Base-by-base conservation (phyloP, 2,888 invertebrate species). In the Polyommatus icarus region DNA sequence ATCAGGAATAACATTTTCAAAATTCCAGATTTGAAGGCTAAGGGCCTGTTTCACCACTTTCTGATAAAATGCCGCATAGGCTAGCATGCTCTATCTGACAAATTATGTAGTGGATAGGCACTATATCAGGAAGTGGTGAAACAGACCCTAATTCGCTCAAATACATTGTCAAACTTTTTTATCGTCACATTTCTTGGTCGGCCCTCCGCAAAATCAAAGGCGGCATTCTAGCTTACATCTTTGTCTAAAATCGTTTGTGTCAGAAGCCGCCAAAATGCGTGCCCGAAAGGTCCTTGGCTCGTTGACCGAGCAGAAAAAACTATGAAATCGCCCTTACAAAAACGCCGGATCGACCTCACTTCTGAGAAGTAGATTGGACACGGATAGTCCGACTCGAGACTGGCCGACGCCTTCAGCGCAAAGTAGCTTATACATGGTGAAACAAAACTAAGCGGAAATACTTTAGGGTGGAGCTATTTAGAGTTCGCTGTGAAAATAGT, bases 311-410 rank as follows among this genome's bases (percentile, higher is more conserved):
- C 20, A 46, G 32, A 73, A 73, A 73, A 40, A 73, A 40, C 12
- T 32, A 67, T 32, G 67, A 67, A 29, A 67, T 67, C 18, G 29
- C 12, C 67, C 67, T 6, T 67, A 15, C 67, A 67, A 67, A 67
- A 67, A 67, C 67, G 61, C 24, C 12, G 15, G 67, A 67, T 32
- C 29, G 29, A 67, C 73, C 40, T 46, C 7, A 46, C 10, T 73
- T 40, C 73, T 46, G 46, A 46, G 73, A 73, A 73, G 40, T 73
- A 20, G 40, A 72, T 72, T 20, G 24, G 73, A 73, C 40, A 73
- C 73, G 73, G 46, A 24, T 46, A 20, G 72, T 20, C 10, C 40
- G 10, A 20, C n/a, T 40, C 12, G 73, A 73, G 73, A 73, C 73
- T 12, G 8, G 20, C 72, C 20, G 72, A 1, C 40, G 72, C 72